A percentile compares a stretch with the other conserved stretches of the same genome.
Evolutionary conservation across 2,797 vertebrate species (phyloP).

Genomic region (Alcedo atthis): DNA sequence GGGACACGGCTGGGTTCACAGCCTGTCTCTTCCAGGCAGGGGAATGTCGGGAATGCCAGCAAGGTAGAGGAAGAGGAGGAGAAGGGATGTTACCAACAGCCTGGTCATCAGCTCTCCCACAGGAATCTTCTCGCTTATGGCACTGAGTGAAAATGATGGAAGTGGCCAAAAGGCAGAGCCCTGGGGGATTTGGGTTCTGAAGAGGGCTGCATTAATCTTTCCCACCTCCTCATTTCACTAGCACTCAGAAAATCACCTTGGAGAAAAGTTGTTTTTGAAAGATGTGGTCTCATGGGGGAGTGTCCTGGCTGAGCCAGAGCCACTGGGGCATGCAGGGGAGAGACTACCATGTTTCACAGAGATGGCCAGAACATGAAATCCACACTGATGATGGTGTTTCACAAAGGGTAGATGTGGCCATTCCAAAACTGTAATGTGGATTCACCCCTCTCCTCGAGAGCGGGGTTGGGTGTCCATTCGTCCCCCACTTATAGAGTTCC

Average conservation of each 20-base stretch:
- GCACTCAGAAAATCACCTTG: neutral
- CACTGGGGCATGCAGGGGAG: neutral
- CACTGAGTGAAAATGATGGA: neutral
- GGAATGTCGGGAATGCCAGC: neutral
- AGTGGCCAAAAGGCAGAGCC: neutral
- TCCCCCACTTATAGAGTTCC: neutral
- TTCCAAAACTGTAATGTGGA: neutral
- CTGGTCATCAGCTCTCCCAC: neutral
- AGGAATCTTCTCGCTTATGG: neutral
- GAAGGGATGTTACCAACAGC: neutral
- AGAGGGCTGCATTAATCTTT: neutral
- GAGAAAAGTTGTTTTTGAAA: neutral
- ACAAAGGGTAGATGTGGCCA: neutral
- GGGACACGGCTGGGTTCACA: neutral
- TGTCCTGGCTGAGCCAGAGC: neutral
- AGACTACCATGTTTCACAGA: accelerated
- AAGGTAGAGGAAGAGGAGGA: neutral
- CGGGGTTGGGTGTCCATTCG: neutral
- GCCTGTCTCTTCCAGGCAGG: neutral
- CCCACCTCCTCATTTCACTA: accelerated
- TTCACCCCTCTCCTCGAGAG: neutral
- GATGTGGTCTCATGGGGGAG: neutral
- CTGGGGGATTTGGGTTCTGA: neutral
- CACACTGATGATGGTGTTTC: accelerated
- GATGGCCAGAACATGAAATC: accelerated